phyloP scores from a whole-genome alignment of 2,888 invertebrate genomes.

The Harpalus rufipes region DNA sequence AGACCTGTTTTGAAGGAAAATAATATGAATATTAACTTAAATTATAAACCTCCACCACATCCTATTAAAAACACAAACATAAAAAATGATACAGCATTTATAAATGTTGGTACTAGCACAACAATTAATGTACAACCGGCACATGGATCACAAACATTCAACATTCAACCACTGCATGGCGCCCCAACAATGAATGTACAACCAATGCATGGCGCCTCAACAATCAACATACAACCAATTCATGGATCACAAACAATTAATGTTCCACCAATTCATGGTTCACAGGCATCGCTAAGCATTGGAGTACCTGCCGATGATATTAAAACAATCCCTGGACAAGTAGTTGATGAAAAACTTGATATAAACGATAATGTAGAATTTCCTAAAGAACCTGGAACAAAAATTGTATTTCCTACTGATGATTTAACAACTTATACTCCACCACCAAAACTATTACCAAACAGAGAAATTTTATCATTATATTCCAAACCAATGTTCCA shows the following conservation, averaged over 20 bases:
- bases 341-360: slow-evolving; percentile 75
- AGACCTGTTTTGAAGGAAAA: slow-evolving; percentile 39
- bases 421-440: slow-evolving; percentile 68
- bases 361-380: slow-evolving; percentile 72
- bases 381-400: slow-evolving; percentile 72
- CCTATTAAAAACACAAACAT: slow-evolving; percentile 57
- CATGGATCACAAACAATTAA: slow-evolving; percentile 73
- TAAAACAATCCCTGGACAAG: slow-evolving; percentile 75
- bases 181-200: slow-evolving; percentile 72
- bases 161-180: slow-evolving; percentile 70
- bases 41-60: slow-evolving; percentile 35
- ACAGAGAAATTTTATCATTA: slow-evolving; percentile 74
- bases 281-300: slow-evolving; percentile 76
- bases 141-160: slow-evolving; percentile 74
- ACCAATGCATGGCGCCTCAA: slow-evolving; percentile 69
- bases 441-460: slow-evolving; percentile 67
- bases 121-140: slow-evolving; percentile 75
- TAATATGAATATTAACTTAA: slow-evolving; percentile 8
- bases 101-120: slow-evolving; percentile 41
- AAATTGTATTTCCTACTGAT: slow-evolving; percentile 75
- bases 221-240: slow-evolving; percentile 75
- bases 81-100: slow-evolving; percentile 38
- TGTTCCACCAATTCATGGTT: slow-evolving; percentile 75
- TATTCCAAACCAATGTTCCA: slow-evolving; percentile 76
- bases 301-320: slow-evolving; percentile 74